Percentiles rank a stretch among this genome's conserved stretches.
These are phyloP conservation scores for Bergia puertoricense DNA, from an alignment of 92 coral and sea anemone genomes.

Conservation along the genomic window DNA sequence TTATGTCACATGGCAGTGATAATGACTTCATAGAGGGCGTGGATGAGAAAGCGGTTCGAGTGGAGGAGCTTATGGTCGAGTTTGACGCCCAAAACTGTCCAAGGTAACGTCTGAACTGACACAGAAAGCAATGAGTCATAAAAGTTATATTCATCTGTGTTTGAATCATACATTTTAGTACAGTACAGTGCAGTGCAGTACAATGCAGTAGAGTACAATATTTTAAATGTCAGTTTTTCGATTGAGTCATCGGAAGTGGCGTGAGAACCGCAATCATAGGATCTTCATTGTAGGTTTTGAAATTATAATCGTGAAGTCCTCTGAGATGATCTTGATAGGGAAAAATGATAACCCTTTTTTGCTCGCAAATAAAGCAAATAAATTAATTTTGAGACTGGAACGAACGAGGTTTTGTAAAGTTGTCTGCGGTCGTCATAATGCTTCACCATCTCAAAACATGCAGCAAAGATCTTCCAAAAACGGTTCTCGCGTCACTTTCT, in stretches of 20 bases:
- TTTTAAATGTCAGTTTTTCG: background rate
- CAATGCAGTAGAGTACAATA: too few relatives aligned
- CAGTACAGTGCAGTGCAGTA: too few relatives aligned
- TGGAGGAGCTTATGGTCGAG: slow-evolving; percentile 20
- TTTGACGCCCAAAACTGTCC: slow-evolving; percentile 41
- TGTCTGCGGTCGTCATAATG: too few relatives aligned
- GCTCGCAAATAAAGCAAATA: too few relatives aligned
- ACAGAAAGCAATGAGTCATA: background rate
- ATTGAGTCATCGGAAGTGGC: too few relatives aligned
- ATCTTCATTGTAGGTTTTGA: background rate
- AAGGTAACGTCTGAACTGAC: background rate
- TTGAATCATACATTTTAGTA: too few relatives aligned
- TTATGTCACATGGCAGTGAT: slow-evolving; percentile 42
- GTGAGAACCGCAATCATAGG: background rate
- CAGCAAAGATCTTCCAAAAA: background rate
- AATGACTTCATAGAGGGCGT: slow-evolving; percentile 35
- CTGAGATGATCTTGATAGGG: too few relatives aligned
- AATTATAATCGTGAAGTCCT: too few relatives aligned
- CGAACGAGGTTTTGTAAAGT: too few relatives aligned
- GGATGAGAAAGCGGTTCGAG: slow-evolving; percentile 13
- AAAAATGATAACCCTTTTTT: too few relatives aligned
- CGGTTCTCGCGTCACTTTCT: background rate
- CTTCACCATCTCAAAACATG: background rate
- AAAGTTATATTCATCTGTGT: background rate
- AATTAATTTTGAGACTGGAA: too few relatives aligned